Evolutionary conservation across 2,113 vertebrate genomes (phyloP).

Genomic region (Mola mola): DNA sequence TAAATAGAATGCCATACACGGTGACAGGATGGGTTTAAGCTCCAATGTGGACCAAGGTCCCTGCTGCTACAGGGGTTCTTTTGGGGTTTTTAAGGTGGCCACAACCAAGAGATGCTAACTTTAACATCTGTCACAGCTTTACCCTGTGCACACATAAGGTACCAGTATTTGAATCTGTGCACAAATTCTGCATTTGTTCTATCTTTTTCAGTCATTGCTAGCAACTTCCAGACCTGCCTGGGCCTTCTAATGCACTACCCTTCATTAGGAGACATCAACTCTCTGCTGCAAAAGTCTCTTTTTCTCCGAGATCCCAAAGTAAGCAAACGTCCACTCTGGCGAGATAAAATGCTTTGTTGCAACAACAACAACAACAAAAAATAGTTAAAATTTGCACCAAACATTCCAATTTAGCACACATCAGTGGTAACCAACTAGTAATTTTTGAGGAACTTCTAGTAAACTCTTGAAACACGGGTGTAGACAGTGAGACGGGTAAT

Average conservation of each 20-base stretch:
- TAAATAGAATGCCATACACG: constrained; percentile 28
- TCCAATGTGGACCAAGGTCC: not conserved
- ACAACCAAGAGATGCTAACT: not conserved
- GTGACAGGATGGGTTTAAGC: too few relatives aligned
- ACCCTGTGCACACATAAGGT: not conserved
- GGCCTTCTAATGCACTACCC: constrained; percentile 99
- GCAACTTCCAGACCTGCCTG: constrained; percentile 98
- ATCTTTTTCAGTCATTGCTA: constrained; percentile 90
- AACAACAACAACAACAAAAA: not conserved
- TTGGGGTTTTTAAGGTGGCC: not conserved
- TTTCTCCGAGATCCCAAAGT: constrained; percentile 99
- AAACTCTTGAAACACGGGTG: constrained; percentile 21
- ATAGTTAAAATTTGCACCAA: too few relatives aligned
- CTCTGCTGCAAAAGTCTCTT: constrained; percentile 94
- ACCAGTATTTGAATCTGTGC: not conserved
- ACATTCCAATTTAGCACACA: too few relatives aligned
- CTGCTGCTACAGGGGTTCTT: not conserved
- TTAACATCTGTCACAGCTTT: too few relatives aligned
- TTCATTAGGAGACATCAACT: constrained; percentile 91
- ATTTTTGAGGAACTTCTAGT: not conserved
- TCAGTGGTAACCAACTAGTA: too few relatives aligned
- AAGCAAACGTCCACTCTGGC: constrained; percentile 30
- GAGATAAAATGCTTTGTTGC: not conserved
- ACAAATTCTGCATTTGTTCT: constrained; percentile 2
- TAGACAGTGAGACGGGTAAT: constrained; percentile 12